These are phyloP conservation scores for Sander vitreus DNA, from an alignment of 2,113 vertebrate species.

Conservation along the genomic window DNA sequence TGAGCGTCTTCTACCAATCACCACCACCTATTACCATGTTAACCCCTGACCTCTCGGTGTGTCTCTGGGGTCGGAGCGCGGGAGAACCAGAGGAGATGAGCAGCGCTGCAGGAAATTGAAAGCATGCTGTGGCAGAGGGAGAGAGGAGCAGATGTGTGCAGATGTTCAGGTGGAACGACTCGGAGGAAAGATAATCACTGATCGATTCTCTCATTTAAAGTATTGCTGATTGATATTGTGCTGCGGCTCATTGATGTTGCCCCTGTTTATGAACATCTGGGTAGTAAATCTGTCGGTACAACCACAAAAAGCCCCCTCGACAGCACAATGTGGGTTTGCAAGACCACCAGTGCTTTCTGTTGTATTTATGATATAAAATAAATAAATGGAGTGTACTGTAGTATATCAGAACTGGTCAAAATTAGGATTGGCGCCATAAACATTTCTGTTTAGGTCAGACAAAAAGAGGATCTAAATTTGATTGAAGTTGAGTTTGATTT, in stretches of 20 bases:
- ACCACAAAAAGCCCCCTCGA: slow-evolving; percentile 71
- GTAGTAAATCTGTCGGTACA: slow-evolving; percentile 70
- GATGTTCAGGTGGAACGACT: slow-evolving; percentile 60
- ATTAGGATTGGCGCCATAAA: background rate
- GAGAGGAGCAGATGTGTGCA: slow-evolving; percentile 54
- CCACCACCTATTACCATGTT: slow-evolving; percentile 83
- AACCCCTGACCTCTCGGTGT: slow-evolving; percentile 77
- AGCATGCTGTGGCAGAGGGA: slow-evolving; percentile 57
- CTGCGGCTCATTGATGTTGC: slow-evolving; percentile 40
- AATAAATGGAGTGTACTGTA: slow-evolving; percentile 49
- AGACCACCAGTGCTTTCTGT: slow-evolving; percentile 66
- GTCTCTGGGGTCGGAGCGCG: slow-evolving; percentile 66
- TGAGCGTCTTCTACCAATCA: slow-evolving; percentile 82
- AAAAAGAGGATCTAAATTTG: slow-evolving; percentile 1
- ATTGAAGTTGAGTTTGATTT: background rate
- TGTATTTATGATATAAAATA: slow-evolving; percentile 61
- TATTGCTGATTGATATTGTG: slow-evolving; percentile 21
- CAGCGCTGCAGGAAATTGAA: slow-evolving; percentile 71
- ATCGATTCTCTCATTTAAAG: slow-evolving; percentile 33
- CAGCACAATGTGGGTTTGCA: slow-evolving; percentile 48
- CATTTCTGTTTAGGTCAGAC: slow-evolving; percentile 9
- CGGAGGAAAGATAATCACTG: slow-evolving; percentile 15
- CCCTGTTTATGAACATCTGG: slow-evolving; percentile 70
- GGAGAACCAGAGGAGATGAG: slow-evolving; percentile 41
- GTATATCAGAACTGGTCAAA: slow-evolving; percentile 26